Base-by-base conservation (phyloP, 2,113 vertebrate genomes). In the Nyctereutes procyonoides region DNA sequence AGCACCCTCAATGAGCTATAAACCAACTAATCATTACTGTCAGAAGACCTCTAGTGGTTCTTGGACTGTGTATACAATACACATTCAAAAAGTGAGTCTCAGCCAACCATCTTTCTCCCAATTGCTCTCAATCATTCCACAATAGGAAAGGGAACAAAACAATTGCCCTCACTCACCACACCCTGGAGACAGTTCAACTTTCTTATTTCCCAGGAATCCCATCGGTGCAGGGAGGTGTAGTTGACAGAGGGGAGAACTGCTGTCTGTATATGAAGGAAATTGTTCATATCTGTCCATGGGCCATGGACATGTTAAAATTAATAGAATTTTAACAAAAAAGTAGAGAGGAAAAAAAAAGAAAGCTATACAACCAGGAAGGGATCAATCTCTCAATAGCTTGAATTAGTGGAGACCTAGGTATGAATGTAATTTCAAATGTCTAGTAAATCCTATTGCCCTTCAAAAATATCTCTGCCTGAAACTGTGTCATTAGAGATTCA, bases 171-270 rank as follows among this genome's bases (percentile, higher is more conserved):
- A 81, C 63, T 96, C 38, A 30, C 32, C 48, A 81, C 38, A 56
- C 56, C 65, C 38, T n/a, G 30, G 85, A 26, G 65, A 85, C 16
- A 86, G 30, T 51, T 95, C 8, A 77, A 26, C 53, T 95, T 95
- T 94, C 86, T 97, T 86, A 65, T 53, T 97, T 97, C 88, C 55
- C 65, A 88, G 12, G 56, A 32, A 83, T 93, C 55, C 95, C 91
- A 62, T 53, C 58, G 71, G 67, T 86, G 8, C 3, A 38, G 26
- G 17, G 26, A 86, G 71, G 60, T 35, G 3, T 43, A 77, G 30
- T 16, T 79, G n/a, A 93, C 55, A 86, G 30, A 88, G 51, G 5
- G 55, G 22, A 93, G 79, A 91, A 79, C 32, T 73, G 5, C 71
- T 85, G 4, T 93, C 24, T 85, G 8, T 56, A 79, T 82, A 62